phyloP scores from a whole-genome alignment of 2,888 invertebrate genomes.

The Cerastis rubricosa region DNA sequence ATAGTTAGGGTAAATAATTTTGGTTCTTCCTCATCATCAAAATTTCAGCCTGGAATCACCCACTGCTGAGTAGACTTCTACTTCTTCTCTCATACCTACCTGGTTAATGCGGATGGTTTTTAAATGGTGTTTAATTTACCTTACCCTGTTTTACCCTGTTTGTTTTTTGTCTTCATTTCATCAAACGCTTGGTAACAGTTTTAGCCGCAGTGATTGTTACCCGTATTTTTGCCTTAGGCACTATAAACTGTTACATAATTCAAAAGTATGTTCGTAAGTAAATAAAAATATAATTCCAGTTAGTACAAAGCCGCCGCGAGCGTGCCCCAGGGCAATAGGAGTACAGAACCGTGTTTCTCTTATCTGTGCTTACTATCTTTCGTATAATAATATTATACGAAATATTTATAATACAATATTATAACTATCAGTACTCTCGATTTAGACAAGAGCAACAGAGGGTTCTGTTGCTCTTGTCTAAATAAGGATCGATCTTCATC shows the following conservation, averaged over 20 bases:
- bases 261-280: constrained; percentile 32
- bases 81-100: neutral
- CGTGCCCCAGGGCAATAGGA: constrained; percentile 58
- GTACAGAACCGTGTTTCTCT: constrained; percentile 60
- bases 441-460: too few species aligned
- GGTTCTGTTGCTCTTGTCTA: neutral
- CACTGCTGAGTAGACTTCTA: neutral
- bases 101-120: neutral
- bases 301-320: constrained; percentile 46
- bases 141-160: too few species aligned
- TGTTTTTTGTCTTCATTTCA: neutral
- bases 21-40: neutral
- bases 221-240: neutral
- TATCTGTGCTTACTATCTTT: constrained; percentile 41
- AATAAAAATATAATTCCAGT: constrained; percentile 43
- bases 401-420: neutral
- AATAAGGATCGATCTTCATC: neutral
- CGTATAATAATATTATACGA: constrained; percentile 31
- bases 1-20: neutral
- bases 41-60: neutral
- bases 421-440: constrained; percentile 22
- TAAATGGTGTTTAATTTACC: too few species aligned
- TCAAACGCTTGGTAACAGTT: neutral
- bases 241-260: constrained; percentile 26
- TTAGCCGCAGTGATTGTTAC: neutral